phyloP scores from a whole-genome alignment of 2,113 vertebrate genomes.

The Crotalus horridus region DNA sequence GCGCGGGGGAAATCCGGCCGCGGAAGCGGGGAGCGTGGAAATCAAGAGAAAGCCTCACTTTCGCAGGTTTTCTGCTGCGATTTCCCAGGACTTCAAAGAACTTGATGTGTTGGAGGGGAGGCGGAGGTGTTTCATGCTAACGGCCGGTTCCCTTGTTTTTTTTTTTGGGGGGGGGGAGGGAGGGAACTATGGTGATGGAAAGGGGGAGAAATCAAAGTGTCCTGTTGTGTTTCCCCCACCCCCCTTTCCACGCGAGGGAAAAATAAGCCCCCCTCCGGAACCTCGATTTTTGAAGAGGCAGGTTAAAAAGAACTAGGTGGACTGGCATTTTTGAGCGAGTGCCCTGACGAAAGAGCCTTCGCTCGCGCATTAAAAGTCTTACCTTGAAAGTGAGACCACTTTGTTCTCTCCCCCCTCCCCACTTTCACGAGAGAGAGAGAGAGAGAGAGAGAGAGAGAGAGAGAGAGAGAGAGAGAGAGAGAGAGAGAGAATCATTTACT shows the following conservation, averaged over 20 bases:
- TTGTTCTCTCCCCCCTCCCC: background rate
- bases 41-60: conserved; percentile 59
- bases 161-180: background rate
- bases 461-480: no score
- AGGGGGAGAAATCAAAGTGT: background rate
- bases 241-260: background rate
- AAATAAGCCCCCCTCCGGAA: conserved; percentile 30
- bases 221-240: background rate
- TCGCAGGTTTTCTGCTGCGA: conserved; percentile 49
- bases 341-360: conserved; percentile 40
- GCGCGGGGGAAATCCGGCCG: conserved; percentile 66
- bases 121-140: conserved; percentile 50
- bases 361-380: conserved; percentile 54
- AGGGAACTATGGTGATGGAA: background rate
- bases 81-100: conserved; percentile 57
- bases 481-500: no score
- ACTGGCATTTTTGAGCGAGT: conserved; percentile 66
- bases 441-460: background rate
- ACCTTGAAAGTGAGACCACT: conserved; percentile 47
- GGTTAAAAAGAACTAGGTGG: conserved; percentile 64
- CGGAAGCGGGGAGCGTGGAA: conserved; percentile 45
- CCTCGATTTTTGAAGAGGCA: conserved; percentile 60
- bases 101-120: background rate
- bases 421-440: conserved; percentile 35
- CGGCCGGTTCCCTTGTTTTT: conserved; percentile 52